Evolutionary conservation across 2,113 vertebrate species (phyloP).

Genomic region (Bos javanicus): DNA sequence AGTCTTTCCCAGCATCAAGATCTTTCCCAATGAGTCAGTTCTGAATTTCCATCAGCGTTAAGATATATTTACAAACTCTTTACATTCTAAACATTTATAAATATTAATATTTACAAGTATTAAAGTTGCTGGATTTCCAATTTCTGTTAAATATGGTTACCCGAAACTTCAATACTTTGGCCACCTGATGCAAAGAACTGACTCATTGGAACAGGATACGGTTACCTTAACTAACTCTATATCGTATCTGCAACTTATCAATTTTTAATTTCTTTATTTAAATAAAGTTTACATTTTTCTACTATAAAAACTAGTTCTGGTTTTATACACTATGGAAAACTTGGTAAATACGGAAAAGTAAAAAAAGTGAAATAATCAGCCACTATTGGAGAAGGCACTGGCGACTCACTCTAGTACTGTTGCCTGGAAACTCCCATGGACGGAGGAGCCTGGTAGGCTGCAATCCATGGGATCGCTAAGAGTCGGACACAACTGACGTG

Average conservation of each 20-base stretch:
- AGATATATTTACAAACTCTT: neutral
- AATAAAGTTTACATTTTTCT: neutral
- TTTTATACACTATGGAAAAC: constrained; percentile 5
- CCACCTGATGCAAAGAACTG: neutral
- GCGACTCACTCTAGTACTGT: no score
- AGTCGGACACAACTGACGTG: no score
- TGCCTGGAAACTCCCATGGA: no score
- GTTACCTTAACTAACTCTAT: neutral
- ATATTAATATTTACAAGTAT: constrained; percentile 14
- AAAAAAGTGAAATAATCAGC: constrained; percentile 9
- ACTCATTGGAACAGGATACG: neutral
- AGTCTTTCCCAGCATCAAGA: neutral
- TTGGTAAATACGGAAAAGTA: constrained; percentile 1
- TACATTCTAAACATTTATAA: neutral
- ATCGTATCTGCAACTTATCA: neutral
- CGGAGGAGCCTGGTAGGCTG: no score
- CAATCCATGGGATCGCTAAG: no score
- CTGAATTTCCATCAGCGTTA: neutral
- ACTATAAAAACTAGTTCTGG: neutral
- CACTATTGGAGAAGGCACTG: neutral
- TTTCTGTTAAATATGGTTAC: neutral
- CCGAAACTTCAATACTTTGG: neutral
- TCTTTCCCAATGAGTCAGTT: neutral
- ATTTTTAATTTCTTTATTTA: constrained; percentile 34
- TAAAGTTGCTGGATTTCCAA: neutral